Conservation (phyloP, 2,888 invertebrate genomes). For the Cremastobaeus sp. region DNA sequence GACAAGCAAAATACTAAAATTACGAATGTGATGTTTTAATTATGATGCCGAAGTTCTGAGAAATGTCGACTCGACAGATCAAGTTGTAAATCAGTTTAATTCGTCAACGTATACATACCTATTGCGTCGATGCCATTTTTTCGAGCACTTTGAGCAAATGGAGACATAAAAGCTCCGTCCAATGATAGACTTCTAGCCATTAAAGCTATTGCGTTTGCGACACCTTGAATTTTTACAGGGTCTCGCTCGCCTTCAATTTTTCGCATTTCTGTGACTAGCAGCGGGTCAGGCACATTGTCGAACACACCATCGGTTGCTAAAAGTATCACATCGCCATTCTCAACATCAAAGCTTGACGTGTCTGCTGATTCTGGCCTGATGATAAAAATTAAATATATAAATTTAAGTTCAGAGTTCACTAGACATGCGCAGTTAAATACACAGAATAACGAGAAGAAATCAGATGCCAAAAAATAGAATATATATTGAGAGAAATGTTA, state of each 20-base stretch:
- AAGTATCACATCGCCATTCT: slow-evolving; percentile 95
- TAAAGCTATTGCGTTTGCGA: slow-evolving; percentile 96
- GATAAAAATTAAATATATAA: slow-evolving; percentile 35
- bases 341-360: slow-evolving; percentile 90
- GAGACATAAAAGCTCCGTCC: slow-evolving; percentile 96
- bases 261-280: slow-evolving; percentile 91
- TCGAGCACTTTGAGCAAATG: slow-evolving; percentile 95
- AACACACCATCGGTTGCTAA: slow-evolving; percentile 99
- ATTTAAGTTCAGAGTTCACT: slow-evolving; percentile 22
- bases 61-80: no score
- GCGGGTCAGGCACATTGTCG: slow-evolving; percentile 96
- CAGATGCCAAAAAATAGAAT: neutral
- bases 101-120: slow-evolving; percentile 81
- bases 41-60: no score
- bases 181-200: slow-evolving; percentile 96
- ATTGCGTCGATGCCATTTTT: slow-evolving; percentile 95
- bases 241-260: slow-evolving; percentile 86
- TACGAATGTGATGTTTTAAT: no score
- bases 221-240: slow-evolving; percentile 88
- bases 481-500: no score
- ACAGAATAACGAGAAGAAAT: neutral
- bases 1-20: no score
- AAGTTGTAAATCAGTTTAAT: no score
- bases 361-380: slow-evolving; percentile 93
- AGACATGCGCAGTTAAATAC: no score